Evolutionary conservation across 2,888 invertebrate species (phyloP).

Genomic region (Trimorus sp.): DNA sequence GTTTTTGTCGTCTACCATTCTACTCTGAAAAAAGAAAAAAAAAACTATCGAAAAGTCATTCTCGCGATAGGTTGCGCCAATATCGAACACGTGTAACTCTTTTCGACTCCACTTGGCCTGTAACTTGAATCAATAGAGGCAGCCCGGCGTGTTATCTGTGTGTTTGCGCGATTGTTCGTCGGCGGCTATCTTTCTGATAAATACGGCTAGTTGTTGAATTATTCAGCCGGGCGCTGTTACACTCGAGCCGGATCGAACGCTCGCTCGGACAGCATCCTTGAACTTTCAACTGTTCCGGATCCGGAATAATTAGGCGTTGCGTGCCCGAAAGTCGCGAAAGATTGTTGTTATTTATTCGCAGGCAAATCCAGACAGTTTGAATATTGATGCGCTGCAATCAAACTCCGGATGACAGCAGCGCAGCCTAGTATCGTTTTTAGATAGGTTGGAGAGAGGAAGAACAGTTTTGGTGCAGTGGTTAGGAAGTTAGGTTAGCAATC

Average conservation of each 20-base stretch:
- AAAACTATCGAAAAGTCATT: too few relatives aligned
- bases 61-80: too few relatives aligned
- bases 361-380: slow-evolving; percentile 15
- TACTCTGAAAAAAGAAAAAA: too few relatives aligned
- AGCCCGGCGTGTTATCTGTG: slow-evolving; percentile 9
- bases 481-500: too few relatives aligned
- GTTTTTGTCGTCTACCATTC: too few relatives aligned
- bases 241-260: slow-evolving; percentile 72
- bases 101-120: not conserved
- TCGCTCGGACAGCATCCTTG: slow-evolving; percentile 50
- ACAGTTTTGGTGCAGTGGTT: not conserved
- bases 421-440: too few relatives aligned
- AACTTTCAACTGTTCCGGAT: slow-evolving; percentile 38
- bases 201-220: slow-evolving; percentile 78
- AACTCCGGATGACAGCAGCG: slow-evolving; percentile 13
- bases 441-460: too few relatives aligned
- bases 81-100: too few relatives aligned
- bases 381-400: slow-evolving; percentile 30
- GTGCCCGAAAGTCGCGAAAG: not conserved
- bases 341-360: slow-evolving; percentile 27
- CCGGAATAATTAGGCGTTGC: slow-evolving; percentile 31
- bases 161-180: slow-evolving; percentile 35
- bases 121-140: slow-evolving; percentile 19
- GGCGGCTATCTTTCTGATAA: slow-evolving; percentile 78
- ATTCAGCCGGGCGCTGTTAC: slow-evolving; percentile 74